A percentile compares a stretch with the other conserved stretches of the same genome.
phyloP scores from a whole-genome alignment of 2,797 vertebrate species.

The Alca torda region DNA sequence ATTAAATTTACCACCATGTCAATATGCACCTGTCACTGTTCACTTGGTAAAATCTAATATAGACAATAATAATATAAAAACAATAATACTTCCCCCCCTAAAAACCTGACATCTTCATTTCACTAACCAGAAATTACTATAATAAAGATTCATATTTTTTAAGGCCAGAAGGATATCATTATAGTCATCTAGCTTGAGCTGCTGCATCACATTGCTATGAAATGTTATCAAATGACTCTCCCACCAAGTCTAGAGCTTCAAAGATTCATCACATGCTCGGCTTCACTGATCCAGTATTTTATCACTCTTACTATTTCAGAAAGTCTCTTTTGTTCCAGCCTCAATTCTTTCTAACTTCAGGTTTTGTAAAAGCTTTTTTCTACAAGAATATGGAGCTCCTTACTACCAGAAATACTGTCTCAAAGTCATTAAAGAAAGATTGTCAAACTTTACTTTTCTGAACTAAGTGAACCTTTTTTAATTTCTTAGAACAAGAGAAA shows the following conservation, averaged over 20 bases:
- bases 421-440: not conserved
- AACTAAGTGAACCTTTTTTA: not conserved
- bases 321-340: not conserved
- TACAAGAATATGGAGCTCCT: not conserved
- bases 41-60: not conserved
- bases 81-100: not conserved
- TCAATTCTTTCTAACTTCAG: not conserved
- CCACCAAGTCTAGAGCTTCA: not conserved
- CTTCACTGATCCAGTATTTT: not conserved
- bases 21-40: not conserved
- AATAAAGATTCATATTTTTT: not conserved
- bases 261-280: not conserved
- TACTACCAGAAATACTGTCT: not conserved
- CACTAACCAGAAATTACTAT: not conserved
- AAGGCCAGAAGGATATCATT: not conserved
- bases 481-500: not conserved
- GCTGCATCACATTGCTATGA: not conserved
- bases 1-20: not conserved
- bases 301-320: not conserved
- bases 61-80: not conserved
- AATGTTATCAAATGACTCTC: not conserved
- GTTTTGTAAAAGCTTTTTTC: not conserved
- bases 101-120: not conserved
- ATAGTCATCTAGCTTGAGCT: not conserved
- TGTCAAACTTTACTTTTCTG: not conserved